Evolutionary conservation across 2,888 invertebrate genomes (phyloP).

Genomic region (Brachynemurus nebulosus): DNA sequence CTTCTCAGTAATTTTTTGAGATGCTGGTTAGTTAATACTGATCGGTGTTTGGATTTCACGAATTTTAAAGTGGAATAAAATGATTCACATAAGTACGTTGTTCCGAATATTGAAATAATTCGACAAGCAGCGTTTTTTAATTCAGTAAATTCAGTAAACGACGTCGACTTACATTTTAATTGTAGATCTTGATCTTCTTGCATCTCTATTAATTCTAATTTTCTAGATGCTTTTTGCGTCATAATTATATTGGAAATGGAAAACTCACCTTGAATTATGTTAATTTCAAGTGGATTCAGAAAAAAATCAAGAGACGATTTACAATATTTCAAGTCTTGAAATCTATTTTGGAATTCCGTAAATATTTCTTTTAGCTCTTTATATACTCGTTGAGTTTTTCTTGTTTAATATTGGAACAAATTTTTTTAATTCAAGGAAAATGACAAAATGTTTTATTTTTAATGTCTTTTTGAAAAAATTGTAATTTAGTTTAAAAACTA

Average conservation of each 20-base stretch:
- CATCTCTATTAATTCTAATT: slow-evolving; percentile 20
- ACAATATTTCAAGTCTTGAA: slow-evolving; percentile 13
- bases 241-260: slow-evolving; percentile 19
- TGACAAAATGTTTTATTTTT: slow-evolving; percentile 13
- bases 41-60: too few relatives aligned
- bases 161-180: slow-evolving; percentile 10
- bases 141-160: not conserved
- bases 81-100: too few relatives aligned
- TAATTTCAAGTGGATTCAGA: slow-evolving; percentile 14
- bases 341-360: slow-evolving; percentile 13
- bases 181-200: slow-evolving; percentile 16
- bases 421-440: slow-evolving; percentile 14
- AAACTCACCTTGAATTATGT: slow-evolving; percentile 17
- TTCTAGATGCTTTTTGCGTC: slow-evolving; percentile 18
- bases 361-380: slow-evolving; percentile 15
- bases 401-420: slow-evolving; percentile 13
- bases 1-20: too few relatives aligned
- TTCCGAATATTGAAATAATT: too few relatives aligned
- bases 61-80: too few relatives aligned
- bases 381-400: slow-evolving; percentile 16
- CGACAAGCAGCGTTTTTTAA: not conserved
- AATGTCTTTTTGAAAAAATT: slow-evolving; percentile 8
- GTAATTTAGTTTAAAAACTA: not conserved
- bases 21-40: too few relatives aligned
- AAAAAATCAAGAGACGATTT: slow-evolving; percentile 14